These are phyloP conservation scores for Parauchenoglanis ngamensis DNA, from an alignment of 2,797 vertebrate genomes.

Conservation along the genomic window DNA sequence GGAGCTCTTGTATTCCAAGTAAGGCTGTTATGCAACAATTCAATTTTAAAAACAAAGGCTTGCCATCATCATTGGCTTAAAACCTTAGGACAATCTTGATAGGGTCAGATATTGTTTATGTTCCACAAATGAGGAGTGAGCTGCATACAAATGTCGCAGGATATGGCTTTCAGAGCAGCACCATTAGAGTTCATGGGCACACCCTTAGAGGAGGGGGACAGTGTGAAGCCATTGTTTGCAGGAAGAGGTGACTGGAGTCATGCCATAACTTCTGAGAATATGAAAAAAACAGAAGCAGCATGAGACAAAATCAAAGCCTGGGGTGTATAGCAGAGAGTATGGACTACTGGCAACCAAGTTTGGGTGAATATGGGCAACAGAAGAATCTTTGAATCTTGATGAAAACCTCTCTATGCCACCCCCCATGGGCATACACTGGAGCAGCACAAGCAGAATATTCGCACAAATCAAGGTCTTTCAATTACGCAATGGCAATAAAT, in stretches of 20 bases:
- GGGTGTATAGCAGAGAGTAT: conserved; percentile 22
- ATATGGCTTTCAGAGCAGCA: conserved; percentile 40
- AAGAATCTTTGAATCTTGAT: neutral
- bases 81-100: conserved; percentile 14
- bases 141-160: conserved; percentile 35
- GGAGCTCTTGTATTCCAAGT: conserved; percentile 35
- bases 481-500: conserved; percentile 63
- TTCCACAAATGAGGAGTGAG: conserved; percentile 35
- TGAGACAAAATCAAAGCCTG: conserved; percentile 43
- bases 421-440: conserved; percentile 31
- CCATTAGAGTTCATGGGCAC: conserved; percentile 45
- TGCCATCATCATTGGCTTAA: conserved; percentile 14
- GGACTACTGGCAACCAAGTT: neutral
- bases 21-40: conserved; percentile 42
- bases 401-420: neutral
- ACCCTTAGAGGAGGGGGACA: conserved; percentile 41
- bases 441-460: conserved; percentile 47
- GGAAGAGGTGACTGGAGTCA: conserved; percentile 27
- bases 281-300: conserved; percentile 36
- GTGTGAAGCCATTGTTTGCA: conserved; percentile 56
- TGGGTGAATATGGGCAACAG: neutral
- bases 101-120: conserved; percentile 37
- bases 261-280: conserved; percentile 29
- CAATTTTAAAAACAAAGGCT: neutral
- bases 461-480: conserved; percentile 57